A percentile compares a stretch with the other conserved stretches of the same genome.
These are phyloP conservation scores for Anarsia innoxiella DNA, from an alignment of 2,888 invertebrate species.

Conservation along the genomic window DNA sequence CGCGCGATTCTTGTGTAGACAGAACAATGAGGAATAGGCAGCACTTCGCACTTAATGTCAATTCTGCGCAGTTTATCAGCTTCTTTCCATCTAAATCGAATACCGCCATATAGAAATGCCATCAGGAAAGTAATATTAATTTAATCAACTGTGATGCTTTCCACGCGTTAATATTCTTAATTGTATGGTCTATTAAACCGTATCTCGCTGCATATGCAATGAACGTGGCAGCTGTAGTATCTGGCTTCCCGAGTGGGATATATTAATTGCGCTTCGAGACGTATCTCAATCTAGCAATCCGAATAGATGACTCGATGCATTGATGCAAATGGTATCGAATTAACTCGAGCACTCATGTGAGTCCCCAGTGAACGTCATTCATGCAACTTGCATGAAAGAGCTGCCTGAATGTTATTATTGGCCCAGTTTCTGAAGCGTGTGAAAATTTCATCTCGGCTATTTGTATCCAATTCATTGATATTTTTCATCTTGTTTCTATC, in stretches of 20 bases:
- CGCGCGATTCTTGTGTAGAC: not conserved
- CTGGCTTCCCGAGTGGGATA: slow-evolving; percentile 10
- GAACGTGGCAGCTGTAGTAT: slow-evolving; percentile 1
- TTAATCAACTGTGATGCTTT: not conserved
- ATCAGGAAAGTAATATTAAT: not conserved
- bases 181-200: not conserved
- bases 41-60: not conserved
- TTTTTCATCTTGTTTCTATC: not conserved
- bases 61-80: not conserved
- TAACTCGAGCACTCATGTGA: slow-evolving; percentile 34
- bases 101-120: too few relatives aligned
- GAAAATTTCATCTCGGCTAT: slow-evolving; percentile 17
- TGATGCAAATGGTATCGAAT: slow-evolving; percentile 33
- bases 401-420: slow-evolving; percentile 18
- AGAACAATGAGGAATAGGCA: not conserved
- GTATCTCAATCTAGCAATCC: slow-evolving; percentile 35
- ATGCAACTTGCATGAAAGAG: slow-evolving; percentile 24
- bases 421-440: slow-evolving; percentile 29
- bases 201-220: not conserved
- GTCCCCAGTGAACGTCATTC: slow-evolving; percentile 31
- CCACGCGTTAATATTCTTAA: not conserved
- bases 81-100: not conserved
- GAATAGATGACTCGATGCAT: slow-evolving; percentile 29
- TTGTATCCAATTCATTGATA: not conserved
- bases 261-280: slow-evolving; percentile 34